phyloP scores from a whole-genome alignment of 2,113 vertebrate species.

The Nesoenas mayeri region DNA sequence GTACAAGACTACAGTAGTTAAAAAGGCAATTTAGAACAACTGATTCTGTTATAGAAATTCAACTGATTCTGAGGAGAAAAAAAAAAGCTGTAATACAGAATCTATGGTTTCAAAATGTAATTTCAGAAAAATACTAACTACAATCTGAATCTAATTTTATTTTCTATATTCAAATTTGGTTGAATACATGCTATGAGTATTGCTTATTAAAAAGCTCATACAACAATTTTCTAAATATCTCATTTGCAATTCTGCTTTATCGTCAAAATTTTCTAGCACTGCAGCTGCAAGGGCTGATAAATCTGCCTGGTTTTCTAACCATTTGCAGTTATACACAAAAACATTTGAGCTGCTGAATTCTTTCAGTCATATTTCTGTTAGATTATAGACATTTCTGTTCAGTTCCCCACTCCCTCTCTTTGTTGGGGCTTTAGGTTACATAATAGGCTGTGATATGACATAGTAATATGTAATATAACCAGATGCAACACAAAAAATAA shows the following conservation, averaged over 20 bases:
- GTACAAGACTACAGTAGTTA: not conserved
- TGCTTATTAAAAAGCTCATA: conserved; percentile 13
- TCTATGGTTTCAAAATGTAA: not conserved
- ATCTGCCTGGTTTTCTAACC: not conserved
- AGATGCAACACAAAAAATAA: not conserved
- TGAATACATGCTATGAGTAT: conserved; percentile 2
- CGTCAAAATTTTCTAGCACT: not conserved
- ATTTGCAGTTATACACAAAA: not conserved
- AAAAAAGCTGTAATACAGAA: not conserved
- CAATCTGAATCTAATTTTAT: conserved; percentile 41
- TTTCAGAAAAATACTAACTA: conserved; percentile 45
- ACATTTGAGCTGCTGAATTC: not conserved
- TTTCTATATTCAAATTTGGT: conserved; percentile 35
- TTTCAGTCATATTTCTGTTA: not conserved
- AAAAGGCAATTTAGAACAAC: not conserved
- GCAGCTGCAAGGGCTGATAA: not conserved
- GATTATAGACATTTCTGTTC: not conserved
- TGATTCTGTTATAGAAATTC: not conserved
- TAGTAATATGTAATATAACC: not conserved
- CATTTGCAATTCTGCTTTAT: conserved; percentile 26
- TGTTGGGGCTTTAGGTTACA: not conserved
- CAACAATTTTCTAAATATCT: conserved; percentile 22
- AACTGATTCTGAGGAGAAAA: not conserved
- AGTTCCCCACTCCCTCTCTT: not conserved
- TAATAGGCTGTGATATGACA: not conserved